Conservation (phyloP, 2,113 vertebrate species). For the Todiramphus chloris region DNA sequence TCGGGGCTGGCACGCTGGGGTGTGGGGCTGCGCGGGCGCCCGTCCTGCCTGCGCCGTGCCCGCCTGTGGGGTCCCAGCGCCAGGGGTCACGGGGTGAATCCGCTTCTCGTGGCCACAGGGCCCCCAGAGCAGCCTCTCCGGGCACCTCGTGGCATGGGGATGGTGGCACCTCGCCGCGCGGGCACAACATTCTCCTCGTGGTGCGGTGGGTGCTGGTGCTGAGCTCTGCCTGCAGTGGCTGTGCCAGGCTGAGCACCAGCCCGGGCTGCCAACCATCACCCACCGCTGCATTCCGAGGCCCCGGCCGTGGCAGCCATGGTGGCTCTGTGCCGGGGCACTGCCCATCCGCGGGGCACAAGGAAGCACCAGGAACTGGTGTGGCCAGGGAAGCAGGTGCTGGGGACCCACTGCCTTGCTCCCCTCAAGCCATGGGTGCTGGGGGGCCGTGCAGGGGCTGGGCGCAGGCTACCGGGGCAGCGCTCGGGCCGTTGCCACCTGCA, state of each 20-base stretch:
- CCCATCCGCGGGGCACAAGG: background rate
- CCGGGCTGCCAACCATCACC: background rate
- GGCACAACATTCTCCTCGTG: accelerated
- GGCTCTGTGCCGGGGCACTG: background rate
- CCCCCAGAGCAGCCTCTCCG: accelerated
- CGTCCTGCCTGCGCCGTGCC: accelerated
- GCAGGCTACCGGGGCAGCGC: background rate
- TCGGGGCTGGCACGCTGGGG: background rate
- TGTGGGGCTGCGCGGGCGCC: background rate
- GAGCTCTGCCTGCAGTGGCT: background rate
- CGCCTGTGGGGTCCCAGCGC: background rate
- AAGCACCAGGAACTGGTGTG: no score
- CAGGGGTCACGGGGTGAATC: accelerated
- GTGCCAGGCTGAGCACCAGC: background rate
- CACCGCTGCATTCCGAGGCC: background rate
- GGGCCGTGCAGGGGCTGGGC: background rate
- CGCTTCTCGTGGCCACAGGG: accelerated
- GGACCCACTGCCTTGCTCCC: background rate
- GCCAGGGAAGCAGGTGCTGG: background rate
- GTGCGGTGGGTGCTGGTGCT: accelerated
- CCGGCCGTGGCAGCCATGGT: background rate
- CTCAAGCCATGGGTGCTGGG: background rate
- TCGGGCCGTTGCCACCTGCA: accelerated
- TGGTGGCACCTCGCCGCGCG: accelerated
- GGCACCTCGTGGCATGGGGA: accelerated